A percentile compares a stretch with the other conserved stretches of the same genome.
Evolutionary conservation across 2,888 invertebrate genomes (phyloP).

Genomic region (Zygothrica quintamaculata): DNA sequence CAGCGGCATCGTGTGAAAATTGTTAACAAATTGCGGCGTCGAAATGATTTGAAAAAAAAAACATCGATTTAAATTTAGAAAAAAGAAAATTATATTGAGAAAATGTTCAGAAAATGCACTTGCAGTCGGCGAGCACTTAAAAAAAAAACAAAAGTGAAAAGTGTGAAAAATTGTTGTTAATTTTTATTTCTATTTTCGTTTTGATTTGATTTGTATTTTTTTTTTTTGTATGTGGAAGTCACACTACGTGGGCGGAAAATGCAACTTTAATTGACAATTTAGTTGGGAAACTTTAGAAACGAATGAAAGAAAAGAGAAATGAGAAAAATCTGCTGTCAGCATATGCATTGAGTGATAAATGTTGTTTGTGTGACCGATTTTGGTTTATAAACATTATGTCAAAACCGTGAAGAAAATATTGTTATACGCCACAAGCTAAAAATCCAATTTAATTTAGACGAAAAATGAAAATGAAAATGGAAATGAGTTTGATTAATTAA

Average conservation of each 20-base stretch:
- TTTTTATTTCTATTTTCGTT: slow-evolving; percentile 27
- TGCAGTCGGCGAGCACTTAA: slow-evolving; percentile 39
- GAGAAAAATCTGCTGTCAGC: neutral
- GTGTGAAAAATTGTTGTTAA: slow-evolving; percentile 68
- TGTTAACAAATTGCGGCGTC: slow-evolving; percentile 77
- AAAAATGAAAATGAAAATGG: too few species aligned
- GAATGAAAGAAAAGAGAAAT: slow-evolving; percentile 36
- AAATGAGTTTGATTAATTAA: too few species aligned
- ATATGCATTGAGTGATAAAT: slow-evolving; percentile 30
- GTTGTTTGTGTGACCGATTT: slow-evolving; percentile 2
- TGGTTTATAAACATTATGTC: slow-evolving; percentile 1
- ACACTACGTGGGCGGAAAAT: slow-evolving; percentile 57
- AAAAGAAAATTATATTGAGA: slow-evolving; percentile 30
- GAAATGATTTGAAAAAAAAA: slow-evolving; percentile 64
- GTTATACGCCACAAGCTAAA: neutral
- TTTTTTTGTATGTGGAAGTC: neutral
- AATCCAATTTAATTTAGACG: neutral
- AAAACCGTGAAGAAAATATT: neutral
- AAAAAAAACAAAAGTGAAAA: slow-evolving; percentile 68
- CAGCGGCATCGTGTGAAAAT: slow-evolving; percentile 69
- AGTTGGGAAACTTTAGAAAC: slow-evolving; percentile 36
- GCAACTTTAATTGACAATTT: slow-evolving; percentile 70
- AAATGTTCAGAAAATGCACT: slow-evolving; percentile 47
- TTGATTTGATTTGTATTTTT: slow-evolving; percentile 11
- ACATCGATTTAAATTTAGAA: slow-evolving; percentile 63